phyloP scores from a whole-genome alignment of 2,113 vertebrate species.

The Cinclus mexicanus region DNA sequence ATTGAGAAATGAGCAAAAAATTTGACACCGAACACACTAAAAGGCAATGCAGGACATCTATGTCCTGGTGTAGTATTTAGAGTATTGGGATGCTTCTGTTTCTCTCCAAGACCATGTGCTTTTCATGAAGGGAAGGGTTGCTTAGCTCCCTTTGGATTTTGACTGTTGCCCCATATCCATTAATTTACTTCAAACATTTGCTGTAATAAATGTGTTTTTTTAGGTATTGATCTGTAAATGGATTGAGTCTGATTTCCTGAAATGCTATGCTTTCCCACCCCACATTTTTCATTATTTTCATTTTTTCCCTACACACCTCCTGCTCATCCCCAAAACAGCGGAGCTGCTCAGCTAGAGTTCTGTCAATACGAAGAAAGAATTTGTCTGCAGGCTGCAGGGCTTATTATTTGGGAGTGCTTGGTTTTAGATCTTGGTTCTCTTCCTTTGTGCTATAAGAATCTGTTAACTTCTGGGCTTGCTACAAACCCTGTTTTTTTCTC shows the following conservation, averaged over 20 bases:
- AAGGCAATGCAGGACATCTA: not conserved
- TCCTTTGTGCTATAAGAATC: not conserved
- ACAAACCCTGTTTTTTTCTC: not conserved
- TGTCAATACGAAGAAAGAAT: not conserved
- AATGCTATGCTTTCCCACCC: not conserved
- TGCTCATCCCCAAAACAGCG: not conserved
- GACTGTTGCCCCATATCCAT: not conserved
- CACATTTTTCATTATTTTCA: not conserved
- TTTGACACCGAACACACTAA: not conserved
- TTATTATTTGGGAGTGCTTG: not conserved
- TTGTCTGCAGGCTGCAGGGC: not conserved
- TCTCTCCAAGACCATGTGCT: rapidly evolving
- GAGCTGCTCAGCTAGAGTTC: not conserved
- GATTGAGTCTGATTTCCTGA: not conserved
- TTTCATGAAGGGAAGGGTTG: not conserved
- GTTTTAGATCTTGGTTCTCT: not conserved
- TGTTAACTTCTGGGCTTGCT: not conserved
- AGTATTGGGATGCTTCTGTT: not conserved
- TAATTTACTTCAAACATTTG: not conserved
- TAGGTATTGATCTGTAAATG: not conserved
- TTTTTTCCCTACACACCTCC: rapidly evolving
- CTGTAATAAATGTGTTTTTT: not conserved
- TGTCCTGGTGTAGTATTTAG: not conserved
- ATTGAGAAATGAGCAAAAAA: not conserved
- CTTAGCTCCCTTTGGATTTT: not conserved